Conservation (phyloP, 1,140 invertebrate genomes). For the Bombus pyrosoma region DNA sequence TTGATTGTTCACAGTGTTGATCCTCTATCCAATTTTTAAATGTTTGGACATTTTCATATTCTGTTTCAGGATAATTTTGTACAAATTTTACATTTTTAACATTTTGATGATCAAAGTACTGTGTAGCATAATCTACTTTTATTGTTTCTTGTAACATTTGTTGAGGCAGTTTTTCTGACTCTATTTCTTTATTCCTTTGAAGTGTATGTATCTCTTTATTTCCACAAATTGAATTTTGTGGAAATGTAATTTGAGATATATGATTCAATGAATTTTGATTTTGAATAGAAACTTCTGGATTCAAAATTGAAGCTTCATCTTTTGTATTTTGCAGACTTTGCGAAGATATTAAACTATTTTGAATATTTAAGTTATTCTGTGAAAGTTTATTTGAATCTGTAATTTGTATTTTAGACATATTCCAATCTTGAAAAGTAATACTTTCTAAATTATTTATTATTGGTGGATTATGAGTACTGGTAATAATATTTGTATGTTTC, state of each 20-base stretch:
- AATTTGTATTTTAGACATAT: slow-evolving; percentile 39
- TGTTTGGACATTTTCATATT: slow-evolving; percentile 24
- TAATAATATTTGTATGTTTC: slow-evolving; percentile 34
- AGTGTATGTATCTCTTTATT: slow-evolving; percentile 31
- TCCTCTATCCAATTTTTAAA: slow-evolving; percentile 42
- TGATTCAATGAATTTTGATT: slow-evolving; percentile 16
- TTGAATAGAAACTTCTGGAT: slow-evolving; percentile 33
- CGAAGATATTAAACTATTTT: slow-evolving; percentile 12
- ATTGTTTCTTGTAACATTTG: slow-evolving; percentile 32
- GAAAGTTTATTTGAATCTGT: slow-evolving; percentile 11
- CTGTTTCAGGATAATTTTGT: slow-evolving; percentile 27
- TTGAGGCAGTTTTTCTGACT: slow-evolving; percentile 7
- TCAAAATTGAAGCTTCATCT: slow-evolving; percentile 12
- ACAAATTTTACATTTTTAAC: slow-evolving; percentile 30
- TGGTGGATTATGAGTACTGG: slow-evolving; percentile 5
- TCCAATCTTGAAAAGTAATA: slow-evolving; percentile 49
- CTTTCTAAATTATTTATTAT: slow-evolving; percentile 36
- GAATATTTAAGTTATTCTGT: slow-evolving; percentile 23
- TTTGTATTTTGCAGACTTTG: slow-evolving; percentile 4
- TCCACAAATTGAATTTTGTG: slow-evolving; percentile 37
- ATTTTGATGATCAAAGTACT: slow-evolving; percentile 44
- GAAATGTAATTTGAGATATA: slow-evolving; percentile 23
- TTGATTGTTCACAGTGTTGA: slow-evolving; percentile 29
- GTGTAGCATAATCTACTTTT: slow-evolving; percentile 37
- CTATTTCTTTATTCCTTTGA: slow-evolving; percentile 1